Percentiles rank a stretch among this genome's conserved stretches.
These are phyloP conservation scores for Hemithea aestivaria DNA, from an alignment of 2,888 invertebrate genomes.

Conservation along the genomic window DNA sequence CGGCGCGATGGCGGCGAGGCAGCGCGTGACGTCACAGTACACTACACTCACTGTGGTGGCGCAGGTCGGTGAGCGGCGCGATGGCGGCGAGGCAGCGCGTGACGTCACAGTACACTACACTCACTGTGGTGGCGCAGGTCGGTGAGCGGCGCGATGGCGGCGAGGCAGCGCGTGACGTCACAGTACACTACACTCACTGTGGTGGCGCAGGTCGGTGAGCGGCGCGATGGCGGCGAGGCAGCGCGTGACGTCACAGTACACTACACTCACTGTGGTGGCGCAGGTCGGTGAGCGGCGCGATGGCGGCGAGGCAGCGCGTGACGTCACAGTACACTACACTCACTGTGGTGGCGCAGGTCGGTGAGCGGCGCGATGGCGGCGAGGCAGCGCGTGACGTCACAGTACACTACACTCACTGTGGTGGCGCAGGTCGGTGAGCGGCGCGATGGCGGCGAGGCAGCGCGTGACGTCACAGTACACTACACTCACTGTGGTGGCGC, in stretches of 20 bases:
- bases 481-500: conserved; percentile 82
- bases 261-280: no score
- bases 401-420: conserved; percentile 81
- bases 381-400: conserved; percentile 88
- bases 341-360: conserved; percentile 88
- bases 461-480: no score
- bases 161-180: conserved; percentile 63
- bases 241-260: no score
- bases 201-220: no score
- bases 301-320: no score
- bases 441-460: not conserved
- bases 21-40: conserved; percentile 87
- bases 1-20: conserved; percentile 90
- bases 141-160: conserved; percentile 73
- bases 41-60: conserved; percentile 83
- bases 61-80: conserved; percentile 89
- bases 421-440: conserved; percentile 76
- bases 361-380: conserved; percentile 90
- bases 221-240: no score
- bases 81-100: conserved; percentile 84
- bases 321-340: no score
- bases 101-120: not conserved
- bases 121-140: not conserved
- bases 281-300: no score
- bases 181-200: no score